Evolutionary conservation across 2,797 vertebrate species (phyloP), one percentile per base, ranked within the genome.

Genomic region (Tokudaia tokunoshimensis): DNA sequence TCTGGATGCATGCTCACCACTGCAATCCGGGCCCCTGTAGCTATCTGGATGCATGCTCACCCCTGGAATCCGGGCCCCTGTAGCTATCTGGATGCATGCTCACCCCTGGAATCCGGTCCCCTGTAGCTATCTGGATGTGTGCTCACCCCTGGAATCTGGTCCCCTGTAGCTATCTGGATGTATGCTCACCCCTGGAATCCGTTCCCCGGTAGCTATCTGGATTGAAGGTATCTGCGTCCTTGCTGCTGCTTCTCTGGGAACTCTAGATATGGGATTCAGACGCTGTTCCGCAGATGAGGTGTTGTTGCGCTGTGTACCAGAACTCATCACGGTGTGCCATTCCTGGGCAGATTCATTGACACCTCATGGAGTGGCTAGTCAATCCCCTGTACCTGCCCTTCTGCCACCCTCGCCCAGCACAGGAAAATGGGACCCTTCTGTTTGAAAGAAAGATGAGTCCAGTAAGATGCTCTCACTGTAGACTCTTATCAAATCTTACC

Each of bases 401-500:
- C 47, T 17, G 67, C 82, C 24, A 3, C 79, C n/a, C 63, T 13
- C 47, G 20, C 44, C 83, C 82, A 70, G 67, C 52, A 14, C 47
- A 92, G 82, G 47, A 67, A 6, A 85, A 9, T n/a, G 89, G 72
- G 37, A 63, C 4, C 12, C 19, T n/a, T 52, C 79, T 65, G 5
- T 81, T 70, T 63, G 92, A 72, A 19, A 29, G 87, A 85, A 81
- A 89, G 72, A n/a, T 52, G 72, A 93, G 37, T 80, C 89, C 6
- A 3, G 47, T 26, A 91, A 44, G 37, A n/a, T 92, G 31, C 24
- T 63, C 59, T 47, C 37, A 41, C 88, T n/a, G 31, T 24, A 63
- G 24, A 79, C 91, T 95, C 87, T 50, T 59, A 92, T 92, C 85
- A 57, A 22, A 1, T 74, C 85, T 89, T 55, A 47, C 79, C 76